Conservation (phyloP, 2,888 invertebrate species). For the Dicycla oo region DNA sequence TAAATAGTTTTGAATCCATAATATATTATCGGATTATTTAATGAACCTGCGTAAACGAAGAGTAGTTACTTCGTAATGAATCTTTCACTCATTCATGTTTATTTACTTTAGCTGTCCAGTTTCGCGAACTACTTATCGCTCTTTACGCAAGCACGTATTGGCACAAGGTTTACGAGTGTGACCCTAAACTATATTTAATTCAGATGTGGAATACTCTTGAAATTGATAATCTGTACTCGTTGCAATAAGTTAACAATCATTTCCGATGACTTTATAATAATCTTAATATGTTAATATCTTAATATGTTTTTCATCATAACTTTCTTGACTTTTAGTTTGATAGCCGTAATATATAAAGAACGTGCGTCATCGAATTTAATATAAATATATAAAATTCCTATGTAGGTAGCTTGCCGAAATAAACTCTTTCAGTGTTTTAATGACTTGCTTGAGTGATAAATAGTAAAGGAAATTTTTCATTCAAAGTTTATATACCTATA, state of each 20-base stretch:
- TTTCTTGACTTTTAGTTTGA: conserved; percentile 71
- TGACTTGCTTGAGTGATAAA: conserved; percentile 75
- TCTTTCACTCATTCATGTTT: conserved; percentile 54
- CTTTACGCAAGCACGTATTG: conserved; percentile 37
- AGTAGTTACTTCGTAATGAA: conserved; percentile 40
- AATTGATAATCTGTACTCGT: conserved; percentile 32
- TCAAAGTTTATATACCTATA: conserved; percentile 55
- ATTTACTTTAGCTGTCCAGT: conserved; percentile 53
- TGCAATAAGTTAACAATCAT: conserved; percentile 50
- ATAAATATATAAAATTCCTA: conserved; percentile 76
- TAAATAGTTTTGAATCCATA: conserved; percentile 14
- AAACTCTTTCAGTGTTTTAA: conserved; percentile 78
- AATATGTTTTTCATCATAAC: conserved; percentile 76
- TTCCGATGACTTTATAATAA: conserved; percentile 68
- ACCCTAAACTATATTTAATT: conserved; percentile 53
- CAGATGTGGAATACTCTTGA: conserved; percentile 19
- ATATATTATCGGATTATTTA: conserved; percentile 27
- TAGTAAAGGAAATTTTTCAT: conserved; percentile 67
- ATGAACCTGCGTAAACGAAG: conserved; percentile 29
- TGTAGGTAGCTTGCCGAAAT: conserved; percentile 75
- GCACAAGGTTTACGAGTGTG: conserved; percentile 48
- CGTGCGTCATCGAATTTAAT: conserved; percentile 81
- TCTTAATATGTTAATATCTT: no score
- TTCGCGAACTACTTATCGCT: conserved; percentile 40
- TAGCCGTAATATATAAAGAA: conserved; percentile 71